phyloP scores from a whole-genome alignment of 2,113 vertebrate species.

The Vicugna pacos region DNA sequence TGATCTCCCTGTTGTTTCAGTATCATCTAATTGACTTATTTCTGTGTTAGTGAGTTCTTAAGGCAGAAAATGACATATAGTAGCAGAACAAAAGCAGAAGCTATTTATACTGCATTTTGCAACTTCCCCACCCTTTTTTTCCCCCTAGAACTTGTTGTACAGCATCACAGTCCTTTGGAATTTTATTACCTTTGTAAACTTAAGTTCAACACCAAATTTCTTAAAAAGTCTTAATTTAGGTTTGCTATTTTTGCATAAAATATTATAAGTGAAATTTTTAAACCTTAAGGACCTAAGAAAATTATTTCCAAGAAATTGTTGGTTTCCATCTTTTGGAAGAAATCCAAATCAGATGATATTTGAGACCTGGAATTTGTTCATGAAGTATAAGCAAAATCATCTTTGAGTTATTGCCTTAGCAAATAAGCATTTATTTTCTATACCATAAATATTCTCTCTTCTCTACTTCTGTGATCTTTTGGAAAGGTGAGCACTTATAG shows the following conservation, averaged over 20 bases:
- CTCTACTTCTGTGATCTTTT: not conserved
- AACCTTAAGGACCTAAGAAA: not conserved
- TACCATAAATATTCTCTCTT: not conserved
- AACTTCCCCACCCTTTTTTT: not conserved
- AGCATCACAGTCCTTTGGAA: not conserved
- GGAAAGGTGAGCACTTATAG: not conserved
- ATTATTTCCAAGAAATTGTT: slow-evolving; percentile 38
- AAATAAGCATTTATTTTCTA: slow-evolving; percentile 50
- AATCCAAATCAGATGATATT: not conserved
- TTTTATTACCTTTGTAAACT: slow-evolving; percentile 27
- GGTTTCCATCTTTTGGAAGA: slow-evolving; percentile 52
- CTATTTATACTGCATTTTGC: not conserved
- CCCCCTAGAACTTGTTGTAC: not conserved
- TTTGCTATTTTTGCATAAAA: slow-evolving; percentile 42
- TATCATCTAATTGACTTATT: not conserved
- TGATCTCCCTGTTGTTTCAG: not conserved
- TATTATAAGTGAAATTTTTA: slow-evolving; percentile 34
- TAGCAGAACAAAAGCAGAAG: not conserved
- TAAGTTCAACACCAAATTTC: not conserved
- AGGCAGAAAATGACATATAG: not conserved
- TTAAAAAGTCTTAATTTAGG: slow-evolving; percentile 1
- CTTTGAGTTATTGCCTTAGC: slow-evolving; percentile 48
- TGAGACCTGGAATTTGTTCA: slow-evolving; percentile 17
- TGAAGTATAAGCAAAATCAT: slow-evolving; percentile 45
- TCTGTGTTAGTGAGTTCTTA: not conserved